phyloP scores from a whole-genome alignment of 2,113 vertebrate species.

The Agapornis roseicollis region DNA sequence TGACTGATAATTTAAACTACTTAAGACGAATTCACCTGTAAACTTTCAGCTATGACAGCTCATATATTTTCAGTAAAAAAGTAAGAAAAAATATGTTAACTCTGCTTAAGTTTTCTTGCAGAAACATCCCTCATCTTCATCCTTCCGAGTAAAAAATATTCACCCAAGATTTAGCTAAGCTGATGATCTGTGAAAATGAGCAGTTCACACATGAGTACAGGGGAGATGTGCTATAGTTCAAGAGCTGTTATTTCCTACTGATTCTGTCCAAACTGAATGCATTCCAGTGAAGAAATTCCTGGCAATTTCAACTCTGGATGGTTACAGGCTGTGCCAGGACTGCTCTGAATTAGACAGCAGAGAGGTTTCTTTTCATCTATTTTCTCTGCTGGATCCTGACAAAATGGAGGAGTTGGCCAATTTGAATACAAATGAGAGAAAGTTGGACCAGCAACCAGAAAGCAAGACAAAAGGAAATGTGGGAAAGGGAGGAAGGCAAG shows the following conservation, averaged over 20 bases:
- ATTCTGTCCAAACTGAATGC: conserved; percentile 62
- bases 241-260: conserved; percentile 65
- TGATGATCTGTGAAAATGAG: conserved; percentile 69
- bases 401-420: conserved; percentile 53
- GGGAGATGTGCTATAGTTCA: conserved; percentile 58
- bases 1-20: not conserved
- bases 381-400: conserved; percentile 58
- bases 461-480: not conserved
- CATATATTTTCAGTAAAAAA: not conserved
- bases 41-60: not conserved
- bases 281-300: conserved; percentile 64
- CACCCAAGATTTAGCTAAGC: conserved; percentile 49
- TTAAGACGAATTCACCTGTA: conserved; percentile 27
- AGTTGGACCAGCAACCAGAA: not conserved
- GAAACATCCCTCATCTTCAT: not conserved
- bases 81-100: not conserved
- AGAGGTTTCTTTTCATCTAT: conserved; percentile 59
- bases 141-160: not conserved
- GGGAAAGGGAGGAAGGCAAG: not conserved
- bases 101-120: not conserved
- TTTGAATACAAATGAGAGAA: conserved; percentile 54
- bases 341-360: conserved; percentile 56
- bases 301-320: conserved; percentile 65
- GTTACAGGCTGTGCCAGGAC: conserved; percentile 51
- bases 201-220: conserved; percentile 67